Conservation (phyloP, 2,113 vertebrate species). For the Verasper variegatus region DNA sequence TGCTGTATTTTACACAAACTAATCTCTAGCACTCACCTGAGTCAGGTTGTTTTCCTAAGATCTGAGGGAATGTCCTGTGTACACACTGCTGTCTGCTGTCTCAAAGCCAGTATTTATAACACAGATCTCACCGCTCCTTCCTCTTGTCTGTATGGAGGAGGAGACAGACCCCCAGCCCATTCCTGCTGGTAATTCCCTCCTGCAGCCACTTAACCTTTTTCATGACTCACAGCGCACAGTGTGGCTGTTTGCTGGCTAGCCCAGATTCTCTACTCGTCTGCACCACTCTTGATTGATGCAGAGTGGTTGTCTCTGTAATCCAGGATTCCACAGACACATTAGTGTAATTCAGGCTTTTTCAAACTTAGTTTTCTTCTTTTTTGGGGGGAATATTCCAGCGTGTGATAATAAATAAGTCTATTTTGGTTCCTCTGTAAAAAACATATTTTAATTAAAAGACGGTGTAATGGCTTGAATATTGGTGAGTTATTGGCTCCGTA, state of each 20-base stretch:
- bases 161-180: conserved; percentile 17
- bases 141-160: conserved; percentile 29
- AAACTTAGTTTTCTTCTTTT: not conserved
- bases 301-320: not conserved
- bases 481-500: no score
- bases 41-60: not conserved
- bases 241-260: not conserved
- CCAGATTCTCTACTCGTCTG: not conserved
- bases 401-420: no score
- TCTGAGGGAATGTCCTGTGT: not conserved
- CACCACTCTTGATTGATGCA: not conserved
- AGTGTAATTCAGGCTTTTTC: not conserved
- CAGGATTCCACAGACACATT: not conserved
- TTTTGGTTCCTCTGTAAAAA: no score
- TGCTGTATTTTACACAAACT: not conserved
- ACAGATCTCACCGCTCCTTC: not conserved
- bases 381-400: not conserved
- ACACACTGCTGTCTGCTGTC: not conserved
- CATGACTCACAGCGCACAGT: not conserved
- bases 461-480: no score
- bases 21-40: conserved; percentile 24
- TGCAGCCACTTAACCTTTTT: not conserved
- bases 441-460: no score
- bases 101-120: conserved; percentile 37
- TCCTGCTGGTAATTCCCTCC: conserved; percentile 10